Evolutionary conservation across 2,113 vertebrate species (phyloP).

Genomic region (Pristiophorus japonicus): DNA sequence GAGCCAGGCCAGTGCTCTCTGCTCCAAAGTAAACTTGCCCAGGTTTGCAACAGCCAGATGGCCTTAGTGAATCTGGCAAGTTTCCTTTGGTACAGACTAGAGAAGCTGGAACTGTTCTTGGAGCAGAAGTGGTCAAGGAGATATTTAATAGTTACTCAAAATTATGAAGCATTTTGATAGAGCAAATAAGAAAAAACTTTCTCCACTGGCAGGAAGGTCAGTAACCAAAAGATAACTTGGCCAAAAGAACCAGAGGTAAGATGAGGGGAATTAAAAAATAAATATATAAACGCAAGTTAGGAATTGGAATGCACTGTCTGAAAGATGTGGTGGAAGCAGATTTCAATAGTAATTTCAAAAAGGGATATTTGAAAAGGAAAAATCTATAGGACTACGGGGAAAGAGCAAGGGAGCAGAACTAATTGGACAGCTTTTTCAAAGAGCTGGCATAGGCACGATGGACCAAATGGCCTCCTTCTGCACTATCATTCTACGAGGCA

Average conservation of each 20-base stretch:
- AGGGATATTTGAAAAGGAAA: background rate
- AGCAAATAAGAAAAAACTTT: too few species aligned
- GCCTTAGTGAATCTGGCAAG: background rate
- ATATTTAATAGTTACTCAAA: too few species aligned
- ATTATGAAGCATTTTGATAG: too few species aligned
- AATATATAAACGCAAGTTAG: too few species aligned
- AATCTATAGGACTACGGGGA: background rate
- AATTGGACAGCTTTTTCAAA: background rate
- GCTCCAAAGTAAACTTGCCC: background rate
- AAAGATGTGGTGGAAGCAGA: background rate
- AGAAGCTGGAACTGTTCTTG: background rate
- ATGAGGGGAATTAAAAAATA: background rate
- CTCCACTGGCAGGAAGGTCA: background rate
- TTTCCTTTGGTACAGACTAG: background rate
- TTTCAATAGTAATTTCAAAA: background rate
- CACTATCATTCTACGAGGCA: background rate
- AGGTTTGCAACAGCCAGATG: too few species aligned
- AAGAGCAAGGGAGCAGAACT: background rate
- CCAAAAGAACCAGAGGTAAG: background rate
- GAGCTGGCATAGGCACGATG: background rate
- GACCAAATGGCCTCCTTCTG: background rate
- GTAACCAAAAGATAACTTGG: background rate
- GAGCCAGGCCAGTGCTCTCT: background rate
- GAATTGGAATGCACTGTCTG: background rate
- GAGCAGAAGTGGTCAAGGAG: too few species aligned